phyloP scores from a whole-genome alignment of 1,140 invertebrate species.

The Hyposmocoma kahamanoa region DNA sequence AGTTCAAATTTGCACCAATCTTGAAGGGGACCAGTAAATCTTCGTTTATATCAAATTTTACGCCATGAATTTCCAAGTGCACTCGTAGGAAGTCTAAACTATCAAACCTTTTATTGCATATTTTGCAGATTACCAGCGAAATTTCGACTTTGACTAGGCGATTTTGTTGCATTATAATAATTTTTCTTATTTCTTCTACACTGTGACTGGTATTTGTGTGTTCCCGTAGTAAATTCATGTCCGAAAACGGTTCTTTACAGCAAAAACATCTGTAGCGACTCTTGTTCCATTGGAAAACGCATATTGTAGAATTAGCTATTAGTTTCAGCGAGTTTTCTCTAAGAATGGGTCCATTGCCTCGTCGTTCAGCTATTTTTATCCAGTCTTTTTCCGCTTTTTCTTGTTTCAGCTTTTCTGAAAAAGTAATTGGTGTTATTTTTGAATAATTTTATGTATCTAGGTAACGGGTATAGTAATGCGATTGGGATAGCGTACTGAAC shows the following conservation, averaged over 20 bases:
- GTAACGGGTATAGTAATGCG: not conserved
- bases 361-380: slow-evolving; percentile 18
- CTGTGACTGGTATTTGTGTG: slow-evolving; percentile 33
- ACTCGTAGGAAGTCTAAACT: slow-evolving; percentile 23
- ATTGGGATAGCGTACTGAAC: not conserved
- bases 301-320: slow-evolving; percentile 25
- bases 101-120: slow-evolving; percentile 26
- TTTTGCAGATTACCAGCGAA: slow-evolving; percentile 34
- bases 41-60: slow-evolving; percentile 27
- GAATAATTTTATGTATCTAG: not conserved
- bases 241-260: slow-evolving; percentile 46
- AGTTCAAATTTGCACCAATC: slow-evolving; percentile 30
- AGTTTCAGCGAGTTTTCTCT: slow-evolving; percentile 15
- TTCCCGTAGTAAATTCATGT: slow-evolving; percentile 31
- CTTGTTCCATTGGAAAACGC: slow-evolving; percentile 57
- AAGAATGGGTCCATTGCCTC: slow-evolving; percentile 35
- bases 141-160: slow-evolving; percentile 53
- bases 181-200: slow-evolving; percentile 40
- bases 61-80: slow-evolving; percentile 38
- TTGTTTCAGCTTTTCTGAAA: slow-evolving; percentile 5
- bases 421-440: not conserved
- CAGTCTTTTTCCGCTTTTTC: slow-evolving; percentile 3
- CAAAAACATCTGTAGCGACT: slow-evolving; percentile 52
- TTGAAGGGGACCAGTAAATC: slow-evolving; percentile 50
- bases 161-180: slow-evolving; percentile 50